Conservation (phyloP, 2,888 invertebrate genomes). For the Alviniconcha strummeri region DNA sequence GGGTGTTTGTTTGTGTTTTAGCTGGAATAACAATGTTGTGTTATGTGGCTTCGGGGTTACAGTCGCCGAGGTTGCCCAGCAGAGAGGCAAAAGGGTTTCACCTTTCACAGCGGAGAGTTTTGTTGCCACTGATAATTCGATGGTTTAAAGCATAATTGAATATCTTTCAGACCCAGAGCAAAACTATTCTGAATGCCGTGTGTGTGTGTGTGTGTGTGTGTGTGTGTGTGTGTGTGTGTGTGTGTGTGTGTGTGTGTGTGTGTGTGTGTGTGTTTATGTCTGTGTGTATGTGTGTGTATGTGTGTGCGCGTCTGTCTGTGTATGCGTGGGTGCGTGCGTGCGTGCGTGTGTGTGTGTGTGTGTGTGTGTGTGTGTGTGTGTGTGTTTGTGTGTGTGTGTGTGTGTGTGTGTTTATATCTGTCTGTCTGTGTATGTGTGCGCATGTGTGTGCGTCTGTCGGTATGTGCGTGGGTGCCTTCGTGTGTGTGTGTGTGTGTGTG, state of each 20-base stretch:
- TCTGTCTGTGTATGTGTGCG: neutral
- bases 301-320: neutral
- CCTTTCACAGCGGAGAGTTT: too few species aligned
- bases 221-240: neutral
- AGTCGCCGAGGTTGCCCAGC: too few species aligned
- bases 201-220: neutral
- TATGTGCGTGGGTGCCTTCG: neutral
- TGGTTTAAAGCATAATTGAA: too few species aligned
- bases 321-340: neutral
- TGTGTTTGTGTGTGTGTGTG: neutral
- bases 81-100: too few species aligned
- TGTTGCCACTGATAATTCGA: too few species aligned
- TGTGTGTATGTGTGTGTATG: neutral
- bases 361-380: neutral
- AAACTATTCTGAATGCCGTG: too few species aligned
- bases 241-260: neutral
- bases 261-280: neutral
- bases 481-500: neutral
- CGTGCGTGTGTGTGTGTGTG: neutral
- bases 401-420: neutral
- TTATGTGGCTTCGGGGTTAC: too few species aligned
- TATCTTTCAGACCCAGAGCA: too few species aligned
- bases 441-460: neutral
- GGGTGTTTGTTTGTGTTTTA: too few species aligned
- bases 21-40: too few species aligned